Conservation (phyloP, 2,113 vertebrate species). For the Ifrita kowaldi region DNA sequence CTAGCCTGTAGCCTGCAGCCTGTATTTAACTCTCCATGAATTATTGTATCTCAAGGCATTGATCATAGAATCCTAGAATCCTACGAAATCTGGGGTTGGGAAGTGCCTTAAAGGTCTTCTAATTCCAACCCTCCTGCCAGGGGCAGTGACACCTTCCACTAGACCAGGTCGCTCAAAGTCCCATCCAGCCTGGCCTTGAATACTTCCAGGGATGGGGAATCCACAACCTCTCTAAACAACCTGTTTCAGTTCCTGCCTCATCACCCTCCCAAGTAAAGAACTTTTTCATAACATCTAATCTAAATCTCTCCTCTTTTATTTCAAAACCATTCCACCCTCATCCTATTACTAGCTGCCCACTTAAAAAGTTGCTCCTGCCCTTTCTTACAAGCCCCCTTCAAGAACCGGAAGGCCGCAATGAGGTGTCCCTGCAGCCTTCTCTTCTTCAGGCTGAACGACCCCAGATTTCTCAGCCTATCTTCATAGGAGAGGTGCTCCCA, state of each 20-base stretch:
- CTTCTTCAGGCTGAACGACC: background rate
- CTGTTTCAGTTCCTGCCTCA: background rate
- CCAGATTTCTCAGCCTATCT: background rate
- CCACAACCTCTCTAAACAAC: background rate
- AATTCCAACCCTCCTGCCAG: background rate
- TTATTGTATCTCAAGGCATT: background rate
- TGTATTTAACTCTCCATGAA: background rate
- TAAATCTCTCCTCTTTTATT: background rate
- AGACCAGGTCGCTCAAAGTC: background rate
- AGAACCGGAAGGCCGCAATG: background rate
- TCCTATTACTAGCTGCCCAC: background rate
- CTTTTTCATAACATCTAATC: background rate
- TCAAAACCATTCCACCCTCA: background rate
- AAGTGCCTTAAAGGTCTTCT: background rate
- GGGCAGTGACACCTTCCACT: background rate
- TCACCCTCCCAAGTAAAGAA: background rate
- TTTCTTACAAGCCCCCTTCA: background rate
- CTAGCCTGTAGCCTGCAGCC: background rate
- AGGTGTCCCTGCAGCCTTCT: background rate
- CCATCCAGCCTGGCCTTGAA: background rate
- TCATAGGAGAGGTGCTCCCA: background rate
- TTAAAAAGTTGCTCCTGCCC: background rate
- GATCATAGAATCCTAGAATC: background rate
- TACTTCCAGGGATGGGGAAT: background rate
- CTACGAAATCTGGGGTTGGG: rapidly evolving